Percentiles rank a stretch among this genome's conserved stretches.
Evolutionary conservation across 2,113 vertebrate species (phyloP).

Genomic region (Brachyhypopomus gauderio): DNA sequence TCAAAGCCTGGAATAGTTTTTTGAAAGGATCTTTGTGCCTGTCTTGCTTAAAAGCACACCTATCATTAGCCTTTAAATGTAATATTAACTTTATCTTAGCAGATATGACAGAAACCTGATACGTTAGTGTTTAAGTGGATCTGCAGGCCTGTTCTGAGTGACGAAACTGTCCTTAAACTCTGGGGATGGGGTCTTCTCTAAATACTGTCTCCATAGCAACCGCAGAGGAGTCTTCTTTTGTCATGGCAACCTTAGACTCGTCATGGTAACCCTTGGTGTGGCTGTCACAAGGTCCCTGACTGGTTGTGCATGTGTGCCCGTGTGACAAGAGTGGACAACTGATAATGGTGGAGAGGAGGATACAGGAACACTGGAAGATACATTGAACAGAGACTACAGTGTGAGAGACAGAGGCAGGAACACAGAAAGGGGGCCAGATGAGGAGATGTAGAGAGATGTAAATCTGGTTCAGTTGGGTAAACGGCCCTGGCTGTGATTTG

Average conservation of each 20-base stretch:
- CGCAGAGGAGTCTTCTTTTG: slow-evolving; percentile 7
- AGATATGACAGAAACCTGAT: slow-evolving; percentile 15
- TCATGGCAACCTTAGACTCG: slow-evolving; percentile 9
- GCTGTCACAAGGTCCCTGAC: background rate
- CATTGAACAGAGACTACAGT: no score
- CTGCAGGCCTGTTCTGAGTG: background rate
- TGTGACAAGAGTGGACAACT: no score
- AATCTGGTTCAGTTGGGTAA: background rate
- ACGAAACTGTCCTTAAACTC: slow-evolving; percentile 9
- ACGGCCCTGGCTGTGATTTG: slow-evolving; percentile 6
- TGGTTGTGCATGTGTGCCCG: background rate
- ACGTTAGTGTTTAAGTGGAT: background rate
- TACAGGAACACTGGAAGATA: no score
- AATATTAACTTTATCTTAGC: background rate
- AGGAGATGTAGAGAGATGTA: background rate
- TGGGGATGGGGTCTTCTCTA: background rate
- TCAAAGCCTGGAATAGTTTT: no score
- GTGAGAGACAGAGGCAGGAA: no score
- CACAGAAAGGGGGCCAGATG: no score
- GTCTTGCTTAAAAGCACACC: no score
- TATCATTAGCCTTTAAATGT: background rate
- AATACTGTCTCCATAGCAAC: slow-evolving; percentile 37
- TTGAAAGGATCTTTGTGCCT: no score
- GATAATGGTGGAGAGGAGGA: no score
- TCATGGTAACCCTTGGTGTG: slow-evolving; percentile 24